Conservation (phyloP, 64 coral and sea anemone genomes). For the Porites australiensis region DNA sequence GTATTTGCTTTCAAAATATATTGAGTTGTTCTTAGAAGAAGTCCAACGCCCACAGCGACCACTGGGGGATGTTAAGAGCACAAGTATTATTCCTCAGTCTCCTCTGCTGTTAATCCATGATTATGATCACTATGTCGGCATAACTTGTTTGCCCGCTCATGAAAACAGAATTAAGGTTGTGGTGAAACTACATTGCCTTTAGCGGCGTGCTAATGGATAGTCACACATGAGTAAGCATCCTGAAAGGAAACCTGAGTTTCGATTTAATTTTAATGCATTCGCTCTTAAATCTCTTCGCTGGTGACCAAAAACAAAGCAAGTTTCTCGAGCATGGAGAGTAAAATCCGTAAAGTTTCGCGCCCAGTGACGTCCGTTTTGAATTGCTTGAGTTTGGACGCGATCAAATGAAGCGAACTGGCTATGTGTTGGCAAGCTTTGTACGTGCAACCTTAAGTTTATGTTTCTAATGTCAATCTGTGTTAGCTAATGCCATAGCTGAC, state of each 20-base stretch:
- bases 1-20: background rate
- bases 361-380: background rate
- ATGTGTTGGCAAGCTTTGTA: background rate
- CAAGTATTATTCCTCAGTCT: background rate
- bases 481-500: background rate
- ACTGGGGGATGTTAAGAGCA: background rate
- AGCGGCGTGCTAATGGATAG: conserved; percentile 17
- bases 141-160: background rate
- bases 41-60: background rate
- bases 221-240: conserved; percentile 56
- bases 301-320: conserved; percentile 67
- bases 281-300: conserved; percentile 73
- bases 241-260: conserved; percentile 66
- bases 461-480: background rate
- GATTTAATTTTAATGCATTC: conserved; percentile 69
- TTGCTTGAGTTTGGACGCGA: background rate
- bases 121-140: background rate
- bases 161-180: background rate
- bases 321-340: conserved; percentile 33
- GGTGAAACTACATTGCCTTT: conserved; percentile 24
- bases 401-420: background rate
- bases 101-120: background rate
- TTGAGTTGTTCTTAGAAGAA: background rate
- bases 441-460: background rate
- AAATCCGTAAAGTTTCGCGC: background rate